Evolutionary conservation across 1,140 invertebrate genomes (phyloP), one percentile per base, ranked within the genome.

Genomic region (Hermetia illucens): DNA sequence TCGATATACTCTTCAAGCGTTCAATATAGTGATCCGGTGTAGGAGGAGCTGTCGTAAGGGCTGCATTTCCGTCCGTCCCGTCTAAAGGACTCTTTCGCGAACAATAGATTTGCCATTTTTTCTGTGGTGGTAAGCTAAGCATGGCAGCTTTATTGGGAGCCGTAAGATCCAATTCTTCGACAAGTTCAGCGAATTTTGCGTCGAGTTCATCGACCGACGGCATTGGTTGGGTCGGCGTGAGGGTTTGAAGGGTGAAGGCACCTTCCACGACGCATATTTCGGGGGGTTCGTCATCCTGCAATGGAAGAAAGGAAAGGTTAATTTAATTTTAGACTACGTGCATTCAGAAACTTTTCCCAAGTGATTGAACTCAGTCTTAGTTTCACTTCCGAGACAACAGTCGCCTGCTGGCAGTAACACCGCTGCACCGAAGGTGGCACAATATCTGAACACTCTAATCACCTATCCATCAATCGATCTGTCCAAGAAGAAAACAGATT

Each of bases 91-190:
- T 78, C 53, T 90, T 85, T 37, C 85, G 70, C 46, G 86, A 92
- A 64, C 89, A 93, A 64, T 94, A 95, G 49, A 95, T 91, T 66
- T 94, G 91, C 90, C 91, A 95, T 65, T 95, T 96, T 66, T 96
- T 96, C 49, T 91, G 85, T 0, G 84, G 74, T 3, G 89, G 86
- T 39, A 96, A 67, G 51, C 78, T 85, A 57, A 94, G 73, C 77
- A 96, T 90, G 4, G 89, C 82, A 43, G 86, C 83, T 56, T 89
- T 82, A 64, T 95, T 94, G 6, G 86, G 75, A 29, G 87, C 86
- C 40, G 90, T 90, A 44, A 96, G 64, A 62, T 94, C 91, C 38
- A 95, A 64, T 62, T 96, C 91, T 53, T 93, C 90, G 55, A 95
- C 89, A 35, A 94, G 72, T 61, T 94, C 90, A 3, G 87, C 79